Evolutionary conservation across 1,140 invertebrate genomes (phyloP).

Genomic region (Temnothorax curvispinosus): DNA sequence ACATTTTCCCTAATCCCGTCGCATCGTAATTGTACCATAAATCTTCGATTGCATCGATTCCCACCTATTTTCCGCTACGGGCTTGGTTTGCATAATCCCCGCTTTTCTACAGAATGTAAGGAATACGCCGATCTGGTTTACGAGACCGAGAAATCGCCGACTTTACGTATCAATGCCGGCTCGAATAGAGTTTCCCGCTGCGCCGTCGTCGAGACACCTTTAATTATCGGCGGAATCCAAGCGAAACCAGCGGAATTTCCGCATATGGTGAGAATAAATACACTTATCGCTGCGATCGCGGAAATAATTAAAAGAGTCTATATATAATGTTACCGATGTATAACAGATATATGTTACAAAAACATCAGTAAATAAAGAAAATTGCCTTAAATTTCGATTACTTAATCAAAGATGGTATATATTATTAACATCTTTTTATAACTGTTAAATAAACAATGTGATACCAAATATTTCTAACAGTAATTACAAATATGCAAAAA

Average conservation of each 20-base stretch:
- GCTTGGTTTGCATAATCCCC: not conserved
- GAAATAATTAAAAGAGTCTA: not conserved
- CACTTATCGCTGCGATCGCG: not conserved
- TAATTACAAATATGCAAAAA: not conserved
- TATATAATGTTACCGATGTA: not conserved
- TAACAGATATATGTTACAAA: not conserved
- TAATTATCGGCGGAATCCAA: conserved; percentile 83
- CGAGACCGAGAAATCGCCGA: conserved; percentile 69
- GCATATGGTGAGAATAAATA: conserved; percentile 81
- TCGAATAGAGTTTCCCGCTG: conserved; percentile 78
- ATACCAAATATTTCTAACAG: not conserved
- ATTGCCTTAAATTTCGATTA: not conserved
- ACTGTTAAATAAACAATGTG: not conserved
- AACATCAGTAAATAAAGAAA: not conserved
- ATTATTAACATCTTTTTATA: not conserved
- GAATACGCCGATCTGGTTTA: conserved; percentile 78
- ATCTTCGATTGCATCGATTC: not conserved
- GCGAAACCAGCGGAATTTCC: conserved; percentile 83
- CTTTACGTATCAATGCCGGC: conserved; percentile 69
- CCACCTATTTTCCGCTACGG: not conserved
- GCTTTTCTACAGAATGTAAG: conserved; percentile 74
- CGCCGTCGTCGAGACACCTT: conserved; percentile 77
- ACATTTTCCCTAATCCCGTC: not conserved
- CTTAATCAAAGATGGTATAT: not conserved
- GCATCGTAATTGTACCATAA: conserved; percentile 1